These are phyloP conservation scores for Scolopax rusticola DNA, from an alignment of 2,797 vertebrate species.

Conservation along the genomic window DNA sequence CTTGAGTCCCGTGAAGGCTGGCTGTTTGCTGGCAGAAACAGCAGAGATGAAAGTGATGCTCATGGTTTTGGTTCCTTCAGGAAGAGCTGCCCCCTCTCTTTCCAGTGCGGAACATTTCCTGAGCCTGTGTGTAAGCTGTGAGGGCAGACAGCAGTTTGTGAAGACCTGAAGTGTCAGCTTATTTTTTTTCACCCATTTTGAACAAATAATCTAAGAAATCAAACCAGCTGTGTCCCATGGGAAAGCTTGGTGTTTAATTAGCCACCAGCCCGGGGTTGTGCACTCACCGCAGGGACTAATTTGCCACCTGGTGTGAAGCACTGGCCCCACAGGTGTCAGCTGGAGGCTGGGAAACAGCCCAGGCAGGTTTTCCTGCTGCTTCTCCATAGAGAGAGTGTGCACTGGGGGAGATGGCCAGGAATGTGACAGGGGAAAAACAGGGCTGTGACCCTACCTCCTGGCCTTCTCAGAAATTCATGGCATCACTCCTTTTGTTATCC, in stretches of 20 bases:
- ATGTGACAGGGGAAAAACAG: neutral
- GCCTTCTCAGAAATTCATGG: neutral
- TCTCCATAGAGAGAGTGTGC: neutral
- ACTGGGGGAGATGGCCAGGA: neutral
- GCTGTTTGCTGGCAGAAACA: neutral
- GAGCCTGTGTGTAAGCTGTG: neutral
- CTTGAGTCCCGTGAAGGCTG: neutral
- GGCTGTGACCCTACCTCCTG: neutral
- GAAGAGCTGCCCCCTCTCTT: neutral
- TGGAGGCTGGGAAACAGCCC: neutral
- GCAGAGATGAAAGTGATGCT: neutral
- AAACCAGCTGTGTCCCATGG: neutral
- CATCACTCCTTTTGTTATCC: slow-evolving; percentile 9
- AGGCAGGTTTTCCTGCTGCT: neutral
- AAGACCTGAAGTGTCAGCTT: neutral
- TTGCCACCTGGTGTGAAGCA: neutral
- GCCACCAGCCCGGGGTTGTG: neutral
- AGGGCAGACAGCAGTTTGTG: neutral
- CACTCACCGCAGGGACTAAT: neutral
- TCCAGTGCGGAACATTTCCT: neutral
- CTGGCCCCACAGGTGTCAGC: neutral
- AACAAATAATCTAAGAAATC: slow-evolving; percentile 6
- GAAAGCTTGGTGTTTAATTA: slow-evolving; percentile 13
- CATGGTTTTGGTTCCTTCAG: neutral
- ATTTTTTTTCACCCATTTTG: neutral